Base-by-base conservation (phyloP, 1,140 invertebrate genomes). In the Drosophila micromelanica region DNA sequence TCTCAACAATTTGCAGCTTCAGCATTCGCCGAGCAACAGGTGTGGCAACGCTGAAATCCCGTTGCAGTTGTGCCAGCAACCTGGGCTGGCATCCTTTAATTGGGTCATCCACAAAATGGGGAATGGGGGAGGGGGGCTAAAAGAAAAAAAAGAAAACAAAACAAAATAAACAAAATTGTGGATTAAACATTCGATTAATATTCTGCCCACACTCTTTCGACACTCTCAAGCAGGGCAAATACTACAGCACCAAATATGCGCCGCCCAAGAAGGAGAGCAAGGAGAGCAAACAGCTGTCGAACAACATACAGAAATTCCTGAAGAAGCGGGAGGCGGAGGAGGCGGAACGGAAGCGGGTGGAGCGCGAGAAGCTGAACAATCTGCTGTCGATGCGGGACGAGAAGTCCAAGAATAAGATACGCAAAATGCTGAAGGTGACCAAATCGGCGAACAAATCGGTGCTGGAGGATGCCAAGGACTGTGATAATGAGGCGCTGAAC, bases 361-460 rank as follows among this genome's bases (percentile, higher is more conserved):
- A 95, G 45, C 93, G 94, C 59, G 94, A 92, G 62, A 96, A 96
- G 82, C 93, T 93, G 1, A 93, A 94, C 17, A 94, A 94, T 70
- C 92, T 98, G 23, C 84, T 97, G 54, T 94, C 96, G 20, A 93
- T 97, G 80, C 92, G 97, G 35, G 95, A 96, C 79, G 95, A 95
- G 17, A 95, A 96, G 90, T 94, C 95, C n/a, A 93, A 95, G 74
- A 94, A 94, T 65, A 94, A 95, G 71, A 95, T 95, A 70, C 93
- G 93, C 32, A 94, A 94, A 80, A 93, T 94, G 91, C 73, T 94
- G 1, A 94, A 94, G 91, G 93, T 97, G 2, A 97, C 96, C 20
- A 98, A 98, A 93, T 96, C 96, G 54, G 96, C 96, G 0, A 97
- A 97, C 90, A 97, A 97, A 91, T 95, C 96, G 6, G 96, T 96